These are phyloP conservation scores for Loris lydekkerianus DNA, from an alignment of 2,797 vertebrate species.

Conservation along the genomic window DNA sequence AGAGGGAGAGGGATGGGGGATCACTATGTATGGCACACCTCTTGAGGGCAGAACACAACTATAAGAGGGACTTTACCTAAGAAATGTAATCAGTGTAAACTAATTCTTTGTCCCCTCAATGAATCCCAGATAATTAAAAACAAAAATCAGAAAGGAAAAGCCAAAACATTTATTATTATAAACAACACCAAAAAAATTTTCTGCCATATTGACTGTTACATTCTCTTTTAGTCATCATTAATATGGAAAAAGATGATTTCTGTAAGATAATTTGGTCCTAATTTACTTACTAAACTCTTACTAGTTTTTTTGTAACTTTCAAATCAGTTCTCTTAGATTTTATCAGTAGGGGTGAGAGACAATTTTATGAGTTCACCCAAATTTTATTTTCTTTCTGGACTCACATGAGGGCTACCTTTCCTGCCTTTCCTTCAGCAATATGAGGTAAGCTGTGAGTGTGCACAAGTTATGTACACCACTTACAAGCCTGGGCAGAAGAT, in stretches of 20 bases:
- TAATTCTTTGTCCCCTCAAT: too few relatives aligned
- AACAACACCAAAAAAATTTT: constrained; percentile 43
- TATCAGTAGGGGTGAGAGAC: not conserved
- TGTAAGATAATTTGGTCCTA: not conserved
- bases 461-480: not conserved
- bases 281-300: not conserved
- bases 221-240: constrained; percentile 16
- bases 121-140: not conserved
- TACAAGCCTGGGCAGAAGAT: not conserved
- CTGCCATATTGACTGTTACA: not conserved
- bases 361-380: constrained; percentile 25
- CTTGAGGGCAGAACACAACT: too few relatives aligned
- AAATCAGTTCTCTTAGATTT: not conserved
- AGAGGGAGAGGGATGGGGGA: too few relatives aligned
- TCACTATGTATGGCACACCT: too few relatives aligned
- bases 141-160: constrained; percentile 14
- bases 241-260: not conserved
- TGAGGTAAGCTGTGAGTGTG: not conserved
- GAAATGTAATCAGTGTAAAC: too few relatives aligned
- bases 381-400: not conserved
- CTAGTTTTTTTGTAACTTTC: not conserved
- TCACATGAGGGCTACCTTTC: not conserved
- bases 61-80: too few relatives aligned
- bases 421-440: not conserved
- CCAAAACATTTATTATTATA: constrained; percentile 33